Base-by-base conservation (phyloP, 2,113 vertebrate genomes). In the Lipophrys pholis region DNA sequence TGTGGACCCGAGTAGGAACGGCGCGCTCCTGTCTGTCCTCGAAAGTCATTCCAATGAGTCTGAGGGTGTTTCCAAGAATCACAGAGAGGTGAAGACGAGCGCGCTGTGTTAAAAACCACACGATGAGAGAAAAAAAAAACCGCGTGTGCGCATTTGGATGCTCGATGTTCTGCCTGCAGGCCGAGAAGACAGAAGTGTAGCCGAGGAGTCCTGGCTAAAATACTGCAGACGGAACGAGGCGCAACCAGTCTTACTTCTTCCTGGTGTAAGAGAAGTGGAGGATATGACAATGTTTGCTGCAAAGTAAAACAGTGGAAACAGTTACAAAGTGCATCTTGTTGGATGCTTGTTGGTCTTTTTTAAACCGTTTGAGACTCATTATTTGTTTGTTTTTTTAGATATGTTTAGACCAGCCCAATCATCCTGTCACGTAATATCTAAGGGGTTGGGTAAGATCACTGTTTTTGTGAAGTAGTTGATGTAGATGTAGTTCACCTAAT, bases 81-180 rank as follows among this genome's bases (percentile, higher is more conserved):
- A 69, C 74, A 82, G 48, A 60, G 81, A 82, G 70, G 71, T 69
- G 76, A 79, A 65, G 69, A 74, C 12, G 58, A 65, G 76, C 15
- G 46, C 40, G 39, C 60, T 40, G 41, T 46, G 35, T 11, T 46
- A 60, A 53, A 30, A 59, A 59, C 70, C 73, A 40, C 36, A 49
- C 54, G 2, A 30, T 36, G 42, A 68, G 66, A 69, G 35, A 30
- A 6, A 87, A 77, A 65, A 69, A 81, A 30, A 30, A 30, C 21
- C 21, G 2, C 21, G 4, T 30, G 21, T 4, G 21, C 4, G 21
- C 21, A 30, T 30, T 30, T 30, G 21, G 2, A 30, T 30, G 21
- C 21, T 30, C 21, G 21, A 30, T 30, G 21, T 30, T 30, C 21
- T 30, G 21, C 21, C 21, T 4, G 21, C 21, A 30, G 21, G 21